phyloP scores from a whole-genome alignment of 92 coral and sea anemone species.

The Galaxea fascicularis region DNA sequence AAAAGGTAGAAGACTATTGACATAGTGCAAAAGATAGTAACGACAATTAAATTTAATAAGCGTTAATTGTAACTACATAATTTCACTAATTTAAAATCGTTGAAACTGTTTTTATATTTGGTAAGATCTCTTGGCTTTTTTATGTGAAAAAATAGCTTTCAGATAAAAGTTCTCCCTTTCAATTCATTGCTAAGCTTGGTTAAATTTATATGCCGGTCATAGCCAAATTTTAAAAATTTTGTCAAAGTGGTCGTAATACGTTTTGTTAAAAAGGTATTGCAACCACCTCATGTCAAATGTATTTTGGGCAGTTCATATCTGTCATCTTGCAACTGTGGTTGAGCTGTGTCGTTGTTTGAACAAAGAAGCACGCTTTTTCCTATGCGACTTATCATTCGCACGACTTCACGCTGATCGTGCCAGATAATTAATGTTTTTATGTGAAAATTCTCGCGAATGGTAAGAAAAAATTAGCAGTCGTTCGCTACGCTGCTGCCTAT shows the following conservation, averaged over 20 bases:
- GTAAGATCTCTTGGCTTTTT: not conserved
- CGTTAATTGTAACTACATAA: not conserved
- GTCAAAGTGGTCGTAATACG: no score
- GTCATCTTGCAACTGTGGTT: not conserved
- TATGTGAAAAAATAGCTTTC: no score
- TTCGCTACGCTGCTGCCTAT: not conserved
- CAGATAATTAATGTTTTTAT: not conserved
- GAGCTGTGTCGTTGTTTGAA: not conserved
- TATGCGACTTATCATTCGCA: not conserved
- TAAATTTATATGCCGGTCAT: not conserved
- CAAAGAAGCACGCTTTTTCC: not conserved
- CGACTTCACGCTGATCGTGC: not conserved
- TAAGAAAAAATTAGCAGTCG: not conserved
- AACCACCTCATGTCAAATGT: not conserved
- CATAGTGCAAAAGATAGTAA: not conserved
- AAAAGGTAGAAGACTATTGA: not conserved
- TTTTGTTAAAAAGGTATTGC: not conserved
- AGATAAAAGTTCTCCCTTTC: not conserved
- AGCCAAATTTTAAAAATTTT: no score
- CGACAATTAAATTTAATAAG: not conserved
- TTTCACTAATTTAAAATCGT: not conserved
- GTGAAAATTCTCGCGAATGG: not conserved
- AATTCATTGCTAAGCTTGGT: not conserved
- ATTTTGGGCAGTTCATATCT: not conserved
- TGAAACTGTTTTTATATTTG: not conserved